phyloP scores from a whole-genome alignment of 2,797 vertebrate species.

The Oreochromis mossambicus region DNA sequence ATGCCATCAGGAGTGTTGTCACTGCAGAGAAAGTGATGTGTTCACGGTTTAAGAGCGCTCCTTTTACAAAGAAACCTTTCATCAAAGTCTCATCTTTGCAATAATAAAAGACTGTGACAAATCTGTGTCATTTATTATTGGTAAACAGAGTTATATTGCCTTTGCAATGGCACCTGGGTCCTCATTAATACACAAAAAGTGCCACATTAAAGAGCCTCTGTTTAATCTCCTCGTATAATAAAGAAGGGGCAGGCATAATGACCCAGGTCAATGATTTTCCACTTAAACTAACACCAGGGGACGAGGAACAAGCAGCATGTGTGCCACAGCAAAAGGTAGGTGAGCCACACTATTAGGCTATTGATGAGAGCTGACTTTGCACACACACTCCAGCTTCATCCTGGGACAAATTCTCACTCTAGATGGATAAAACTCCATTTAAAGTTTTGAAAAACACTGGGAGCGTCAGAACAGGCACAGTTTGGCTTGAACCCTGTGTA shows the following conservation, averaged over 20 bases:
- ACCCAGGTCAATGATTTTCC: slow-evolving; percentile 55
- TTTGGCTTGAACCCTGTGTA: background rate
- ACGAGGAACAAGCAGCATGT: background rate
- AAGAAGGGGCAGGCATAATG: slow-evolving; percentile 46
- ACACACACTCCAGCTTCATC: background rate
- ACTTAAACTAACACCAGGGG: slow-evolving; percentile 45
- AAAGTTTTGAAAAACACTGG: slow-evolving; percentile 12
- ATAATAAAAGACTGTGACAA: background rate
- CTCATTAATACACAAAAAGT: background rate
- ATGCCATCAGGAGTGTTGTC: background rate
- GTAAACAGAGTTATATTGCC: background rate
- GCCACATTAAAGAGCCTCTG: background rate
- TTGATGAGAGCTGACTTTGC: slow-evolving; percentile 50
- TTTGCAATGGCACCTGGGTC: background rate
- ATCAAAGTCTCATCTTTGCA: background rate
- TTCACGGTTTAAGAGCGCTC: background rate
- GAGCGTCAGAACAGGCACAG: background rate
- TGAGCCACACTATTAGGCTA: slow-evolving; percentile 28
- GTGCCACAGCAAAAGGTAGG: slow-evolving; percentile 14
- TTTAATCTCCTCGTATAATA: slow-evolving; percentile 29
- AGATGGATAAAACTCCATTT: slow-evolving; percentile 25
- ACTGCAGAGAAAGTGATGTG: background rate
- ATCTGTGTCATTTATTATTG: background rate
- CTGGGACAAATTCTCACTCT: background rate
- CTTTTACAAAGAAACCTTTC: background rate